Percentiles rank a stretch among this genome's conserved stretches.
Conservation (phyloP, 2,113 vertebrate species). For the Paratilapia polleni region DNA sequence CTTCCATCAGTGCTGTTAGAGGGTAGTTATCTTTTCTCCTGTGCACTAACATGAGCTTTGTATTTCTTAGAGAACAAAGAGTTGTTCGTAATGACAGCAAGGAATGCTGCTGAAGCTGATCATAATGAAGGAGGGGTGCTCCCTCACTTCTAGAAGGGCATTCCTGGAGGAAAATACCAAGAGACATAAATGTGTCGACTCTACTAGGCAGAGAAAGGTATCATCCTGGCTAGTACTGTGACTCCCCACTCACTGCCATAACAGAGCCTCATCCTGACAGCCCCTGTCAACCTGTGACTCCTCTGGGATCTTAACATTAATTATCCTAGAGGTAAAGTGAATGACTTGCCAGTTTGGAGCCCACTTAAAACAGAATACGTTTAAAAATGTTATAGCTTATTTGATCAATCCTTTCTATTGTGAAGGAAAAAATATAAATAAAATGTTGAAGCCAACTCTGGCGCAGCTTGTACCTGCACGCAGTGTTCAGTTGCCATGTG, state of each 20-base stretch:
- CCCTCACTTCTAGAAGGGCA: neutral
- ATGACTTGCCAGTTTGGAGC: neutral
- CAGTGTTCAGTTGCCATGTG: too few species aligned
- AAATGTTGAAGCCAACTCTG: too few species aligned
- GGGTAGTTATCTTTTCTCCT: neutral
- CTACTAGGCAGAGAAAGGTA: neutral
- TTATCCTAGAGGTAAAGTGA: neutral
- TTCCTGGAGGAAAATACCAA: neutral
- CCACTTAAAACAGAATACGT: neutral
- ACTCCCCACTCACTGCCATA: neutral
- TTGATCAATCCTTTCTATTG: too few species aligned
- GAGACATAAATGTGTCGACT: neutral
- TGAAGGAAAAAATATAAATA: too few species aligned
- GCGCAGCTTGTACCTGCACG: too few species aligned
- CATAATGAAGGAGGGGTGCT: neutral
- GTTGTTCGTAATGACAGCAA: neutral
- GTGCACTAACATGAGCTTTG: neutral
- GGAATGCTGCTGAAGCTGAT: neutral
- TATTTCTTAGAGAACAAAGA: constrained; percentile 17
- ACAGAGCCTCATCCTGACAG: neutral
- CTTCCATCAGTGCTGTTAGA: neutral
- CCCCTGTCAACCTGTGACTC: neutral
- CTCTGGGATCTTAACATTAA: neutral
- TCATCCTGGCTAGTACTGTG: neutral
- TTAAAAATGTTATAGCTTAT: neutral